Conservation (phyloP, 2,888 invertebrate species). For the Drosophila anceps region DNA sequence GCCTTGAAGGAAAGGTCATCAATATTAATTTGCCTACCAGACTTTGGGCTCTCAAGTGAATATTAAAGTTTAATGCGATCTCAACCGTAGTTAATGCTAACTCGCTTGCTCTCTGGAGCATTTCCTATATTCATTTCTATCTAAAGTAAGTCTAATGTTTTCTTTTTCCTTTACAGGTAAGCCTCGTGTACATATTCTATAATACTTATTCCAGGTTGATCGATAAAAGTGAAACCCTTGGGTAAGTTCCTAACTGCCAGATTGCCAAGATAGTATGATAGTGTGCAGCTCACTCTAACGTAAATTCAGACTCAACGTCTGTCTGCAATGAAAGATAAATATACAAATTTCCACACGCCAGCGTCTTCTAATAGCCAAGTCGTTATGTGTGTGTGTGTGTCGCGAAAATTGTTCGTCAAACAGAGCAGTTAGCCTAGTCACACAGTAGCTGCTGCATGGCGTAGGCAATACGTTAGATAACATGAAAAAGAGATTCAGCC, state of each 20-base stretch:
- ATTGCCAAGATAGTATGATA: no score
- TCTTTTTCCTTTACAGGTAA: constrained; percentile 57
- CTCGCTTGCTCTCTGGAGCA: constrained; percentile 5
- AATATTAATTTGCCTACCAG: constrained; percentile 67
- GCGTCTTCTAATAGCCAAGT: constrained; percentile 34
- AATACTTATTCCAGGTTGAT: constrained; percentile 8
- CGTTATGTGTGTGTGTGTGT: background rate
- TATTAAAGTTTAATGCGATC: background rate
- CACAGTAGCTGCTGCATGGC: background rate
- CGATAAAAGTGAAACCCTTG: background rate
- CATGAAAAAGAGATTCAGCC: constrained; percentile 19
- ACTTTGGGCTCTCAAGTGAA: constrained; percentile 15
- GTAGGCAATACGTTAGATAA: constrained; percentile 27
- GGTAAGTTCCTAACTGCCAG: constrained; percentile 21
- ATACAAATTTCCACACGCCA: constrained; percentile 30
- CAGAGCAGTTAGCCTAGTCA: constrained; percentile 28
- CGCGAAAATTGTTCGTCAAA: constrained; percentile 46
- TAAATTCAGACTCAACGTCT: constrained; percentile 31
- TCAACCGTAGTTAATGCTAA: constrained; percentile 5
- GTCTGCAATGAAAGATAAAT: constrained; percentile 26
- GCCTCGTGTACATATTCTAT: constrained; percentile 26
- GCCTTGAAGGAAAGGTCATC: constrained; percentile 58
- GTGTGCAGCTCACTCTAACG: constrained; percentile 53
- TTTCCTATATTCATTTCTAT: background rate
- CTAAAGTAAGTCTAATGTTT: constrained; percentile 27